Evolutionary conservation across 2,797 vertebrate species (phyloP).

Genomic region (Hybognathus amarus): DNA sequence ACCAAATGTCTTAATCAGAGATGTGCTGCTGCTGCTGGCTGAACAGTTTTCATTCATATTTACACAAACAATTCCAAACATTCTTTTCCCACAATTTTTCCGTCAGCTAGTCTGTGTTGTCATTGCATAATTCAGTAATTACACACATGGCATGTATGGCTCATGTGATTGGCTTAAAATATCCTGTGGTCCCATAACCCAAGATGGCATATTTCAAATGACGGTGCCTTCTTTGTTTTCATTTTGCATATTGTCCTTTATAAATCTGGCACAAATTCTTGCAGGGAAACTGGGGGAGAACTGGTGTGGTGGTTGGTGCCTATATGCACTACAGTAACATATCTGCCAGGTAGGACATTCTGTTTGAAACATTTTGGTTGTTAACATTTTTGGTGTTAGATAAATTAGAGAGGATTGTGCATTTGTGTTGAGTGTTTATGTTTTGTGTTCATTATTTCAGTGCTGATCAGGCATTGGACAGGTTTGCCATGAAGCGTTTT

Average conservation of each 20-base stretch:
- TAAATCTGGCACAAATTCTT: not conserved
- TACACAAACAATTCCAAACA: not conserved
- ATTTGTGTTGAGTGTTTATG: not conserved
- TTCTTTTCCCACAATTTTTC: not conserved
- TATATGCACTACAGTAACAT: constrained; percentile 88
- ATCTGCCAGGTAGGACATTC: constrained; percentile 81
- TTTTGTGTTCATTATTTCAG: constrained; percentile 67
- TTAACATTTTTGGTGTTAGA: not conserved
- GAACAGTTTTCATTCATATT: not conserved
- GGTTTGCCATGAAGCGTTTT: constrained; percentile 97
- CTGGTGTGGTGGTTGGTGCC: constrained; percentile 84
- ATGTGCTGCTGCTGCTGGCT: not conserved
- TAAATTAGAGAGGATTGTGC: not conserved
- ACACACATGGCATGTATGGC: not conserved
- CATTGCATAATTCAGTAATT: not conserved
- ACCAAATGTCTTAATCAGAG: not conserved
- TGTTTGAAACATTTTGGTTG: not conserved
- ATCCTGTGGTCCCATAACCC: no score
- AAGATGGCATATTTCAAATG: not conserved
- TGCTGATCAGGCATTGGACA: constrained; percentile 93
- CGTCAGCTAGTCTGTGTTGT: not conserved
- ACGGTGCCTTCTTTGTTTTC: not conserved
- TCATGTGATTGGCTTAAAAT: not conserved
- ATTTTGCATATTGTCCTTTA: not conserved
- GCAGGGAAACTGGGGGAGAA: constrained; percentile 84